Conservation (phyloP, 2,797 vertebrate species). For the Enoplosus armatus region DNA sequence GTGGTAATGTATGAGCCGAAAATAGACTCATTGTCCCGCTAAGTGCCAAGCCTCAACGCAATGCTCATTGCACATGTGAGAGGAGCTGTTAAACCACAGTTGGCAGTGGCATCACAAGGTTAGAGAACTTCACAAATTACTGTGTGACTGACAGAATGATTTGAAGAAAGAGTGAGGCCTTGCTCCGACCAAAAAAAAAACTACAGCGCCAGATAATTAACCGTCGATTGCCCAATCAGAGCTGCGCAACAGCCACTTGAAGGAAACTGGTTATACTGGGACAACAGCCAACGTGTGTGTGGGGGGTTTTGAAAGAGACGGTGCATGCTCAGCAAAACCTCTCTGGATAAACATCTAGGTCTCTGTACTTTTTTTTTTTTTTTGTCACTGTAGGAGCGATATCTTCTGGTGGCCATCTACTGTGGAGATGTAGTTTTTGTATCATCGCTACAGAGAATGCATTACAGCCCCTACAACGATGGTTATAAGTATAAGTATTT, state of each 20-base stretch:
- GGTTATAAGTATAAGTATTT: not conserved
- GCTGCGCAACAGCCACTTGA: not conserved
- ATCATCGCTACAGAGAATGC: not conserved
- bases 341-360: not conserved
- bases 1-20: slow-evolving; percentile 46
- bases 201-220: not conserved
- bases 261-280: not conserved
- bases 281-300: not conserved
- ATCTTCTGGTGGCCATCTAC: not conserved
- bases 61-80: not conserved
- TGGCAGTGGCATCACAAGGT: not conserved
- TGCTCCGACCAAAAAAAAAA: not conserved
- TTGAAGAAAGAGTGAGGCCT: not conserved
- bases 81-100: slow-evolving; percentile 3
- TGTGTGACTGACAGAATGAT: not conserved
- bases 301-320: not conserved
- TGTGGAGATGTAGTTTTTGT: not conserved
- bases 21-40: slow-evolving; percentile 59
- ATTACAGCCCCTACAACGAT: not conserved
- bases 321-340: slow-evolving; percentile 9
- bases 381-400: not conserved
- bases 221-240: not conserved
- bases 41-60: slow-evolving; percentile 15
- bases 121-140: slow-evolving; percentile 4
- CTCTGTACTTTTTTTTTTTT: not conserved